Evolutionary conservation across 2,113 vertebrate species (phyloP), one percentile per base, ranked within the genome.

Genomic region (Gorsachius goisagi): DNA sequence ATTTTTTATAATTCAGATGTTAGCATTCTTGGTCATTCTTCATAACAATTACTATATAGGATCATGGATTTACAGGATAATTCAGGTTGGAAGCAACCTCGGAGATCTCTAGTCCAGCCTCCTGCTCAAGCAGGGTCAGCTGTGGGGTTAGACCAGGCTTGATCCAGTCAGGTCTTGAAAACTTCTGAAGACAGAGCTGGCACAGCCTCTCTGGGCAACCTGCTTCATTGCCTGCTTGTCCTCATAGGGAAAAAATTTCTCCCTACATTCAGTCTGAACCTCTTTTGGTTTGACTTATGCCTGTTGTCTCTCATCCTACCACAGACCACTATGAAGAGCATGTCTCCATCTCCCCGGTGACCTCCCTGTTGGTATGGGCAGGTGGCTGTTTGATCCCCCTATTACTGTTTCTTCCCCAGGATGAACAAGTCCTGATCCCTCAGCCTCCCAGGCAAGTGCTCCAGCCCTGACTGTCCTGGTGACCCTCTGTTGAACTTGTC

Each of bases 291-390:
- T 50, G 20, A 8, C 3, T 60, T 37, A 3, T 4, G 24, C 17
- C 20, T 64, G 9, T 20, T 50, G 37, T 19, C 9, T 69, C 32
- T 39, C 9, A 17, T 16, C 20, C 30, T 72, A 30, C 22, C 12
- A 52, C 0, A 1, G 21, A 15, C 6, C 16, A 6, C 44, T 49
- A 15, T 52, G 24, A 79, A 44, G 17, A n/a, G 5, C 6, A 1
- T 1, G 7, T 30, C 12, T 68, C 52, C 37, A 9, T 20, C 37
- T 82, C 20, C 45, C 7, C 23, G 32, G 72, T 33, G 44, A 24
- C 8, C 8, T 75, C 13, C 32, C 32, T 33, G 11, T 5, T 7
- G 5, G 11, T 4, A 23, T 3, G 18, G 44, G 8, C 27, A 24
- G 32, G 37, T 15, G 15, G 18, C 26, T 41, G 8, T 60, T 47